Evolutionary conservation across 2,888 invertebrate species (phyloP).

Genomic region (Coleophora deauratella): DNA sequence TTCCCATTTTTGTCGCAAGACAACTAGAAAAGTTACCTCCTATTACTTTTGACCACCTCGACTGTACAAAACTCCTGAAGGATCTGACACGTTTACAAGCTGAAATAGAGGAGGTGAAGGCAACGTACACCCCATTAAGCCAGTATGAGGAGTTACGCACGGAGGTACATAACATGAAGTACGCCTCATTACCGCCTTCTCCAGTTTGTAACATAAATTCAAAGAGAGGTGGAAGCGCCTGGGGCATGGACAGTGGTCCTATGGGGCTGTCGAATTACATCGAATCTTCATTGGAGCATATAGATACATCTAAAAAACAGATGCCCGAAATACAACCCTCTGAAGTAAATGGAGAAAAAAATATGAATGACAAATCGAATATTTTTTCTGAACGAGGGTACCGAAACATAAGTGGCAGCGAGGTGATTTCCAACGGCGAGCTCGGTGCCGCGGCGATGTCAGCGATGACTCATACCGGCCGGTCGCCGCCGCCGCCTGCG

Average conservation of each 20-base stretch:
- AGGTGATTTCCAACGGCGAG: not conserved
- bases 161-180: too few relatives aligned
- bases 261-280: not conserved
- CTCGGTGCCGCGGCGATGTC: not conserved
- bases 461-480: not conserved
- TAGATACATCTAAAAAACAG: too few relatives aligned
- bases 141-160: not conserved
- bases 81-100: not conserved
- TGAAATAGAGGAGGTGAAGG: constrained; percentile 3
- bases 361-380: not conserved
- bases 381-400: not conserved
- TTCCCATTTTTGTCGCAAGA: constrained; percentile 15
- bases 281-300: not conserved
- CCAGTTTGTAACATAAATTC: too few relatives aligned
- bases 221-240: too few relatives aligned
- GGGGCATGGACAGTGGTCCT: too few relatives aligned
- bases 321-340: too few relatives aligned
- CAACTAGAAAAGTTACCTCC: constrained; percentile 11
- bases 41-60: not conserved
- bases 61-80: not conserved
- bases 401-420: not conserved
- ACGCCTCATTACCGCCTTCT: too few relatives aligned
- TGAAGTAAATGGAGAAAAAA: too few relatives aligned
- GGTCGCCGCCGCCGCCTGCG: not conserved
- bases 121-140: not conserved